phyloP scores from a whole-genome alignment of 92 coral and sea anemone species.

The Phenganax subtilis region DNA sequence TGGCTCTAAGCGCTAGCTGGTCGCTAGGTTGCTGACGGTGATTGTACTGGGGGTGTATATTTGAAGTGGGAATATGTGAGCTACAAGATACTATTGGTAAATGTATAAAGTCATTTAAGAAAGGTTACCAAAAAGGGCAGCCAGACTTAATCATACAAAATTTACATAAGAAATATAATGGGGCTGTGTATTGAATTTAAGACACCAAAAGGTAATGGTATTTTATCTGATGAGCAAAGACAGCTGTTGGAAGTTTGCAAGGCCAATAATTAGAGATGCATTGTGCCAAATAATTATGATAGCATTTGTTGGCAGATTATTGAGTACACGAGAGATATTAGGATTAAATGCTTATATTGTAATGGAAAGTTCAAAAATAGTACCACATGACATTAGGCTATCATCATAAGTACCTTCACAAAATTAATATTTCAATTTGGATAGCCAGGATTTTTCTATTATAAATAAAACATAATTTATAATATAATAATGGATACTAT shows the following conservation, averaged over 20 bases:
- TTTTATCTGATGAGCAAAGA: conserved; percentile 12
- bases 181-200: conserved; percentile 37
- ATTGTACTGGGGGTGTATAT: too few relatives aligned
- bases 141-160: too few relatives aligned
- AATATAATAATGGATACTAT: background rate
- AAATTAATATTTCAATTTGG: too few relatives aligned
- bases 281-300: conserved; percentile 39
- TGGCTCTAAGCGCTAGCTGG: too few relatives aligned
- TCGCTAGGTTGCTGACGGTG: too few relatives aligned
- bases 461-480: too few relatives aligned
- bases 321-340: conserved; percentile 4
- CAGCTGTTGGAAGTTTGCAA: conserved; percentile 3
- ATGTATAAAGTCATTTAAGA: too few relatives aligned
- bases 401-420: background rate
- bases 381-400: background rate
- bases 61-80: too few relatives aligned
- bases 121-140: too few relatives aligned
- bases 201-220: conserved; percentile 22
- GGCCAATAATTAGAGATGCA: background rate
- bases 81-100: too few relatives aligned
- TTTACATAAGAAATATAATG: conserved; percentile 6
- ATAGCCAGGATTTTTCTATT: too few relatives aligned
- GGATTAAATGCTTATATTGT: background rate
- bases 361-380: background rate
- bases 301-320: background rate